These are phyloP conservation scores for Polymixis flavicincta DNA, from an alignment of 2,888 invertebrate species.

Conservation along the genomic window DNA sequence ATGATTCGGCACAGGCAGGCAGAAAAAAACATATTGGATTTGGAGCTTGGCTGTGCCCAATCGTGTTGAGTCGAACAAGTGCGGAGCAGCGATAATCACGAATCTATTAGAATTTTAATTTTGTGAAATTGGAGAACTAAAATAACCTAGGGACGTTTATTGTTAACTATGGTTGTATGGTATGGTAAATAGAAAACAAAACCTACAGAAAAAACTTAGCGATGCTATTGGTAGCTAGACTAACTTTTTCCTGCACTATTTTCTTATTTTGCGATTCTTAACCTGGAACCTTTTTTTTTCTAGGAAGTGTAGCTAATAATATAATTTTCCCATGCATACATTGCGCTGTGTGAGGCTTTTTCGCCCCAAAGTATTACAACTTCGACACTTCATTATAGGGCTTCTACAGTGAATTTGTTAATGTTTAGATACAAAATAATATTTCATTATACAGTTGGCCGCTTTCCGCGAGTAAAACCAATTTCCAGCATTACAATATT, in stretches of 20 bases:
- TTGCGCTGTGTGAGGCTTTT: neutral
- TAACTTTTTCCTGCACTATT: neutral
- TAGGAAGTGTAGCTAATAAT: neutral
- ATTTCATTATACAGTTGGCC: neutral
- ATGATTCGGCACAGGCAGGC: neutral
- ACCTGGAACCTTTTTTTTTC: neutral
- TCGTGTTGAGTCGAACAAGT: neutral
- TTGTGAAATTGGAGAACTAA: neutral
- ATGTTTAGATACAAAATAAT: conserved; percentile 1
- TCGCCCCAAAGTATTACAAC: neutral
- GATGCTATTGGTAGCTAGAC: no score
- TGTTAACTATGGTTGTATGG: no score
- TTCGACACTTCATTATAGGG: neutral
- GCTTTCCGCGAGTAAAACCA: conserved; percentile 13
- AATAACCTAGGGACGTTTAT: no score
- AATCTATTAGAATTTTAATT: neutral
- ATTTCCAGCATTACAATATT: conserved; percentile 24
- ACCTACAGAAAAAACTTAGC: no score
- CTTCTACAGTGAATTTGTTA: neutral
- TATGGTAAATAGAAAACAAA: no score
- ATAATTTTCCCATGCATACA: no score
- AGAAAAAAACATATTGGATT: neutral
- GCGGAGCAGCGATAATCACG: neutral
- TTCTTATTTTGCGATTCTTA: neutral
- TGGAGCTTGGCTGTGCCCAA: neutral